Evolutionary conservation across 2,797 vertebrate genomes (phyloP).

Genomic region (Nasua narica): DNA sequence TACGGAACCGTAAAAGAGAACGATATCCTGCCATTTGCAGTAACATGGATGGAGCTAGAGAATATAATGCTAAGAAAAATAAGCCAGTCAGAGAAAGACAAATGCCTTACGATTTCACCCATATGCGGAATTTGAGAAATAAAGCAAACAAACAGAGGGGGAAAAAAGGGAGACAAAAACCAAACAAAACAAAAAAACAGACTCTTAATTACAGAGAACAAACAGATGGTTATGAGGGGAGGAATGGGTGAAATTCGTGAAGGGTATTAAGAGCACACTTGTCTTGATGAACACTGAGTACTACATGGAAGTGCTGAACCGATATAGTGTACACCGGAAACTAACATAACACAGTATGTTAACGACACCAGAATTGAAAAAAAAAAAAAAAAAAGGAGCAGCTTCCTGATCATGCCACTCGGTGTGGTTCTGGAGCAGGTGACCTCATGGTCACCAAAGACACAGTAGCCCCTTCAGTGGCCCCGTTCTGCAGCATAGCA

Average conservation of each 20-base stretch:
- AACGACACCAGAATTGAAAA: background rate
- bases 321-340: background rate
- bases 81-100: background rate
- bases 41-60: background rate
- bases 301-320: background rate
- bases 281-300: background rate
- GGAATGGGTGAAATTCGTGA: background rate
- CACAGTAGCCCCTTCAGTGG: background rate
- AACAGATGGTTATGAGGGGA: background rate
- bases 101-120: background rate
- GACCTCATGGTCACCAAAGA: background rate
- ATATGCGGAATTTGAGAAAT: background rate
- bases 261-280: background rate
- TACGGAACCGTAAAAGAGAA: background rate
- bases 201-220: background rate
- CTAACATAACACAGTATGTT: background rate
- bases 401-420: background rate
- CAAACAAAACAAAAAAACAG: background rate
- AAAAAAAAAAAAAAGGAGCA: no score
- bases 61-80: background rate
- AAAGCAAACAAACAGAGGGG: background rate
- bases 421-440: background rate
- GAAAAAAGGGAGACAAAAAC: background rate
- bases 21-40: background rate
- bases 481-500: background rate